phyloP scores from a whole-genome alignment of 1,140 invertebrate genomes.

The Aphis craccivora region DNA sequence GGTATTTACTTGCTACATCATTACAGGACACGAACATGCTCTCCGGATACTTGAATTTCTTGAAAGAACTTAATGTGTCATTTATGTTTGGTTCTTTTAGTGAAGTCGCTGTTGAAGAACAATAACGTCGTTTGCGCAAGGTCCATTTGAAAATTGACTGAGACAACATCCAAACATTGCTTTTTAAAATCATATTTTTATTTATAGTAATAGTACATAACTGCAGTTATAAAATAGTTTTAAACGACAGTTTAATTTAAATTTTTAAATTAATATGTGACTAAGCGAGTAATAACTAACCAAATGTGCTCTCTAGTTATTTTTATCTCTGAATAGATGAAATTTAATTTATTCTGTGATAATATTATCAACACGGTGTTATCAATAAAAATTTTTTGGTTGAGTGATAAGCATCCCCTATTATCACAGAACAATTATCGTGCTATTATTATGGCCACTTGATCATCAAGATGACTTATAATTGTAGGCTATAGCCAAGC shows the following conservation, averaged over 20 bases:
- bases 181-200: conserved; percentile 24
- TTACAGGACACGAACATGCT: conserved; percentile 36
- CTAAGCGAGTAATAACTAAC: not conserved
- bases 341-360: too few relatives aligned
- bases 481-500: too few relatives aligned
- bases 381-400: too few relatives aligned
- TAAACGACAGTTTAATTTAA: not conserved
- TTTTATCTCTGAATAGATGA: too few relatives aligned
- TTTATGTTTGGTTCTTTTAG: not conserved
- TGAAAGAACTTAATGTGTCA: not conserved
- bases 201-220: not conserved
- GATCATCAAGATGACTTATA: too few relatives aligned
- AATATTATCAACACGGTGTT: too few relatives aligned
- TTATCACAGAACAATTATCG: too few relatives aligned
- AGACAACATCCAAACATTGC: not conserved
- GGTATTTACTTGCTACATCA: conserved; percentile 35
- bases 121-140: conserved; percentile 4
- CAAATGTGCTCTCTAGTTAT: too few relatives aligned
- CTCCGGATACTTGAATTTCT: conserved; percentile 32
- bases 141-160: not conserved
- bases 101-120: not conserved
- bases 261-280: not conserved
- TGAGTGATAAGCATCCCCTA: too few relatives aligned
- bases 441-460: too few relatives aligned
- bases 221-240: not conserved